Base-by-base conservation (phyloP, 2,888 invertebrate species). In the Tinea semifulvella region DNA sequence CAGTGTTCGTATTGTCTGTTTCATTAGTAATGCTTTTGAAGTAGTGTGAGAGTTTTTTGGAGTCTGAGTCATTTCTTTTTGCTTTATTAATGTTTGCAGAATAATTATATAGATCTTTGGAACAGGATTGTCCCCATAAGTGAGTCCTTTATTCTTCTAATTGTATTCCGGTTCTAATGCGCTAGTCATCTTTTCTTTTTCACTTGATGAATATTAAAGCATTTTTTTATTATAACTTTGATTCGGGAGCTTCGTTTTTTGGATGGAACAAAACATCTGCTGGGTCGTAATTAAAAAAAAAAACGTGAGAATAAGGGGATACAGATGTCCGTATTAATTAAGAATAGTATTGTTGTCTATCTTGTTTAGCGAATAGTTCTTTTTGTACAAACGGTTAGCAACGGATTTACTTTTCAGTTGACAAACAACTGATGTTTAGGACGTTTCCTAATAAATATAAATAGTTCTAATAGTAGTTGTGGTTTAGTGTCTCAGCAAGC, bases 111-210 rank as follows among this genome's bases (percentile, higher is more conserved):
- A 13, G 64, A 52, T 55, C 50, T 56, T 56, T 55, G 61, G 65
- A 71, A 69, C 71, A 61, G 66, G 56, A 65, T 60, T 69, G 75
- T 75, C 71, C 76, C 76, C 63, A 61, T 65, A 61, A 58, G 53
- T 54, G 60, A 65, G 69, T 68, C 72, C 67, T 70, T 79, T 72
- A 67, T 72, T 60, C 61, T 55, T 65, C 66, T 74, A 72, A 76
- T 74, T 77, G 70, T 70, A 73, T 73, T 71, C 79, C 71, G 71
- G 77, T 79, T 80, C 67, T 65, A 66, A 63, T 75, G 72, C 65
- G 64, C 60, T 49, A 68, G 72, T 74, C 79, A 74, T 76, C 66
- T 59, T 66, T 65, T 56, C 58, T 58, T 67, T 71, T 69, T 66
- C 68, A 63, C 67, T 67, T 63, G 60, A 57, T 65, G 71, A 68